phyloP scores from a whole-genome alignment of 2,113 vertebrate genomes.

The Hystrix brachyura region DNA sequence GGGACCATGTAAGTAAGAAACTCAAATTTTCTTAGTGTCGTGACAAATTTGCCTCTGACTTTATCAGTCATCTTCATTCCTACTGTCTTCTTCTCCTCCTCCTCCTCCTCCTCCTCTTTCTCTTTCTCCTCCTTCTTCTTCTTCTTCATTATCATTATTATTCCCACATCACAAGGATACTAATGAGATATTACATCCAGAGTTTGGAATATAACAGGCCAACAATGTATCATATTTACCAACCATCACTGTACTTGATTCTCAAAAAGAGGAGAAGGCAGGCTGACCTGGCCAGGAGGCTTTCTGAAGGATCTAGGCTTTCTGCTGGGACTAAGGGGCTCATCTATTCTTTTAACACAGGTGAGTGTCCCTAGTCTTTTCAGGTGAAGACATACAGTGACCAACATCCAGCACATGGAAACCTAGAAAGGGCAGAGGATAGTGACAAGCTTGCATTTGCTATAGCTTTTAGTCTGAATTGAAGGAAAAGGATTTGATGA shows the following conservation, averaged over 20 bases:
- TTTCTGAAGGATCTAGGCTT: background rate
- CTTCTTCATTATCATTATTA: background rate
- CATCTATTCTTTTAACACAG: background rate
- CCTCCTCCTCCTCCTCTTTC: too few relatives aligned
- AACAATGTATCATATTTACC: background rate
- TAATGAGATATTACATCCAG: background rate
- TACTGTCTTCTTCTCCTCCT: background rate
- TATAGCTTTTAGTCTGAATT: background rate
- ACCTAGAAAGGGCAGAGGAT: background rate
- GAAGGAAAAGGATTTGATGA: background rate
- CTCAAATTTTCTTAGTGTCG: background rate
- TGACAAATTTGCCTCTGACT: conserved; percentile 1
- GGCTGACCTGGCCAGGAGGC: background rate
- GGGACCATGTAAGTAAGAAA: background rate
- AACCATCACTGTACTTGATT: background rate
- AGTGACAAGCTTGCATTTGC: background rate
- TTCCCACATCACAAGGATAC: background rate
- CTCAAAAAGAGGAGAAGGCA: background rate
- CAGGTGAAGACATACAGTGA: background rate
- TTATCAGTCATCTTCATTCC: background rate
- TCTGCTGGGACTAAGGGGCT: background rate
- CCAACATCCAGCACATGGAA: background rate
- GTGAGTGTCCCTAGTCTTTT: background rate
- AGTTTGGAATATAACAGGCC: background rate
- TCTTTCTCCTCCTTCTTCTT: too few relatives aligned